A percentile compares a stretch with the other conserved stretches of the same genome.
Evolutionary conservation across 2,113 vertebrate genomes (phyloP).

Genomic region (Chamaetylas fuelleborni): DNA sequence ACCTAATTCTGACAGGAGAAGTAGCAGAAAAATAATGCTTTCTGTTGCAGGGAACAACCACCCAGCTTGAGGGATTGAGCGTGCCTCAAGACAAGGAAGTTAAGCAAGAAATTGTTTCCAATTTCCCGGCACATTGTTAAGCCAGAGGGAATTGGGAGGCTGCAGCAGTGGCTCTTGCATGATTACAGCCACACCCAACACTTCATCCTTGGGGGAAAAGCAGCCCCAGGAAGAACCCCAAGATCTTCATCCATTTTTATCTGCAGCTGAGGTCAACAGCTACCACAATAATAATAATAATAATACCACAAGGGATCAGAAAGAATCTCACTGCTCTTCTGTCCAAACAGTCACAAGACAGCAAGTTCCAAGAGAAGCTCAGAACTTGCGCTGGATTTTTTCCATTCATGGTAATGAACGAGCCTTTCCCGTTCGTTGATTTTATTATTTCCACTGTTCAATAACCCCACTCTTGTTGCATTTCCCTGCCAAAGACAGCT

Average conservation of each 20-base stretch:
- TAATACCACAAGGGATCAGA: not conserved
- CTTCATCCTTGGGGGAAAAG: not conserved
- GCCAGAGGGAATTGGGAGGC: not conserved
- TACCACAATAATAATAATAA: no score
- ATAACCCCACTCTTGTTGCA: not conserved
- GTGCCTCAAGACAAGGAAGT: not conserved
- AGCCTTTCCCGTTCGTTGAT: not conserved
- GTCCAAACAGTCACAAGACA: not conserved
- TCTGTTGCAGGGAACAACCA: not conserved
- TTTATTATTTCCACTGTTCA: not conserved
- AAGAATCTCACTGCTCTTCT: not conserved
- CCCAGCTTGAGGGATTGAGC: rapidly evolving
- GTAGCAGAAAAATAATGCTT: not conserved
- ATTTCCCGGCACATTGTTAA: rapidly evolving
- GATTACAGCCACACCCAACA: not conserved
- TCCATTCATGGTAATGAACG: rapidly evolving
- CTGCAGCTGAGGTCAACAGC: not conserved
- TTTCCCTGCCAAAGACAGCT: not conserved
- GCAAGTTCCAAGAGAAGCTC: not conserved
- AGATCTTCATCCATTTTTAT: not conserved
- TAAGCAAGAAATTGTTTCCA: not conserved
- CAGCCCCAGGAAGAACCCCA: not conserved
- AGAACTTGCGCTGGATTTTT: not conserved
- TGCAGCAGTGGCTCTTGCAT: not conserved
- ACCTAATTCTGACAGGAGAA: not conserved